phyloP scores from a whole-genome alignment of 2,113 vertebrate genomes.

The Chauna torquata region DNA sequence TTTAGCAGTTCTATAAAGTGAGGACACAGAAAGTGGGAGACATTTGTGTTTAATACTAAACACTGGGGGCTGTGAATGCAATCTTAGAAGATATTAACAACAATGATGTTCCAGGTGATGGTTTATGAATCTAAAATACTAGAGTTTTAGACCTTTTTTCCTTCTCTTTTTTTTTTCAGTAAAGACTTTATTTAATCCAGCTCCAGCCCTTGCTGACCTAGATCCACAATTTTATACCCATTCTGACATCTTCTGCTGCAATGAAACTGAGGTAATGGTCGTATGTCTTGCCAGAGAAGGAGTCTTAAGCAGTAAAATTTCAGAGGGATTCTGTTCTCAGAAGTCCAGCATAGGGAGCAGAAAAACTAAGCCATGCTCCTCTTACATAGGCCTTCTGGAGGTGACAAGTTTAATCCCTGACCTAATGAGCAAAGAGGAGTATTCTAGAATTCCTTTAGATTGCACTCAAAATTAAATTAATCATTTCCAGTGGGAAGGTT shows the following conservation, averaged over 20 bases:
- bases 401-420: neutral
- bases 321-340: neutral
- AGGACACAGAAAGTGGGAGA: neutral
- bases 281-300: neutral
- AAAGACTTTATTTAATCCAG: constrained; percentile 96
- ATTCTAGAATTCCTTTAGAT: neutral
- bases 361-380: neutral
- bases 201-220: constrained; percentile 88
- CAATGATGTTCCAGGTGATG: neutral
- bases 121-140: neutral
- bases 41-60: neutral
- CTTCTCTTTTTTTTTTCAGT: constrained; percentile 76
- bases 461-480: neutral
- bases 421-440: neutral
- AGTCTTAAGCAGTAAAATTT: neutral
- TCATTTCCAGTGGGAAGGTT: neutral
- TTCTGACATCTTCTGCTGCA: constrained; percentile 96
- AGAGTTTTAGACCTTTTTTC: neutral
- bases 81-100: neutral
- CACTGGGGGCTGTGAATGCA: neutral
- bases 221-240: constrained; percentile 86
- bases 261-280: constrained; percentile 91
- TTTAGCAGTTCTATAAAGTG: neutral
- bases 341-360: neutral
- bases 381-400: neutral